Base-by-base conservation (phyloP, 2,797 vertebrate species). In the Lacerta bilineata region DNA sequence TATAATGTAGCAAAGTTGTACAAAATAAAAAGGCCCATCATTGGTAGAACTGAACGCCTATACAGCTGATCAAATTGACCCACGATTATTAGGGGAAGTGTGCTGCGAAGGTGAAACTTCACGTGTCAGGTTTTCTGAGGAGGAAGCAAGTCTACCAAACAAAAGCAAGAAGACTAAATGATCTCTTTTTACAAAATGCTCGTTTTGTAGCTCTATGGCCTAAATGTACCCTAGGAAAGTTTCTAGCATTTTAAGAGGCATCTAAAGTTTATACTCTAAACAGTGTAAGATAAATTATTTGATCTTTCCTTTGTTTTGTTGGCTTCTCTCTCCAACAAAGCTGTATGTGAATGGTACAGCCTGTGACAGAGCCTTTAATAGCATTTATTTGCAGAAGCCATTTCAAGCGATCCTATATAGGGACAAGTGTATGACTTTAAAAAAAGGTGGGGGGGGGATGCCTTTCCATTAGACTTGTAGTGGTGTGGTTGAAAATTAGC, bases 151-250 rank as follows among this genome's bases (percentile, higher is more conserved):
- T 46, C 74, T 41, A 41, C 39, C 75, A 46, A 76, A 76, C 29
- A 55, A 82, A 66, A 55, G 36, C 20, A 66, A 68, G 80, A 82
- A 61, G 18, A 13, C 59, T 2, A 15, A 64, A 39, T 27, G 2
- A 39, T 11, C 33, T 81, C 33, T 82, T 23, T 81, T 81, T 81
- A 66, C 80, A 15, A 66, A 82, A 82, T 68, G 10, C 13, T 82
- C 20, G 36, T 36, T 1, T 82, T 27, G 59, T 66, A 43, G 36
- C 80, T 66, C 59, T 66, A 29, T 39, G 61, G 27, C 66, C 33
- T 29, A 13, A 82, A 82, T 27, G 6, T 2, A 2, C 36, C n/a
- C n/a, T 27, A 23, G 18, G 55, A 80, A 80, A 80, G n/a, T 61
- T n/a, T 80, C 8, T n/a, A 36, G 20, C n/a, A 80, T 80, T 80